Base-by-base conservation (phyloP, 2,888 invertebrate genomes). In the Amblyteles armatorius region DNA sequence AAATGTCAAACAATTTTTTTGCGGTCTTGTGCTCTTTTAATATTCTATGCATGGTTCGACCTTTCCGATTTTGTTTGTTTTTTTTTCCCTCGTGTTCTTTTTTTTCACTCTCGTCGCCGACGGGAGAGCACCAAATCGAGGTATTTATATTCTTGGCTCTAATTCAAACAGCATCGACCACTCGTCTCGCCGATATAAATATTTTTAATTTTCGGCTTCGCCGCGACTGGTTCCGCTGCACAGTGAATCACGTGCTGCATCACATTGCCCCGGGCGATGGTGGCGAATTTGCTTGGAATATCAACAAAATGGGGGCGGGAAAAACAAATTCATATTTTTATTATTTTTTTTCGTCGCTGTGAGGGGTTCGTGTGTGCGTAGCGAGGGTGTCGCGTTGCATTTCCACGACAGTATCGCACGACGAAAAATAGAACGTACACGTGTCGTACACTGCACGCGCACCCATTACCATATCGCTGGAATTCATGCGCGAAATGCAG, bases 201-300 rank as follows among this genome's bases (percentile, higher is more conserved):
- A 19, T 22, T 52, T 71, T 52, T 71, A 22, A 22, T 22, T 33
- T 52, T 40, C 1, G 16, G 36, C 57, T 55, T 36, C 3, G 44
- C 3, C 57, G 13, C 52, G 65, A 29, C 60, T 60, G 60, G 29
- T 33, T 71, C 26, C 26, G 48, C 44, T 22, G 26, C 26, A 50
- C 29, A 19, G 52, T 44, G 16, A 55, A 69, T 77, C 67, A n/a
- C 71, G 71, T 77, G 71, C 52, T 55, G 52, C 19, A 11, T 36
- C 29, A 44, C 65, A 50, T 71, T 55, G 29, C 52, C 63, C 65
- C 52, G 44, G 40, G 50, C n/a, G 50, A 71, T 7, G 19, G 22
- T 76, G 50, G 63, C 57, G 55, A 77, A 77, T 77, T 77, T 71
- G 76, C 69, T 69, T 36, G 6, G 50, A 63, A 77, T 36, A 65